Conservation (phyloP, 2,113 vertebrate species). For the Lycaon pictus region DNA sequence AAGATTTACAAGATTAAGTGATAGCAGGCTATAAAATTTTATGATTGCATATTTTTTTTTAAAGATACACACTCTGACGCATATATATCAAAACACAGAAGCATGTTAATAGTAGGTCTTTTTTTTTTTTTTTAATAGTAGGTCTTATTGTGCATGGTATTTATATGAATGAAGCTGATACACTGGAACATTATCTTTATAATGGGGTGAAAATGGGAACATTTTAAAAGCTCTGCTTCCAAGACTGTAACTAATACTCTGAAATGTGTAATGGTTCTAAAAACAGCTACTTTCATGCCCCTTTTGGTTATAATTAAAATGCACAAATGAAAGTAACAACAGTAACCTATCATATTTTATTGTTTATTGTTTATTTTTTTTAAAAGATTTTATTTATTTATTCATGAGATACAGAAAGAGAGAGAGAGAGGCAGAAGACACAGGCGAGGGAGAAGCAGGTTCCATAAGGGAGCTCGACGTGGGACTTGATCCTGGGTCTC, state of each 20-base stretch:
- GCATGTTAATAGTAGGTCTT: not conserved
- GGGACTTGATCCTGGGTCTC: too few species aligned
- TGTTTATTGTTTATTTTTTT: not conserved
- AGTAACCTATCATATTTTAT: not conserved
- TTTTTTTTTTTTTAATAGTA: not conserved
- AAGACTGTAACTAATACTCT: not conserved
- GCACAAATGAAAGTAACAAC: not conserved
- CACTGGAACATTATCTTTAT: not conserved
- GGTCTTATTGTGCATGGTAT: not conserved
- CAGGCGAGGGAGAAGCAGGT: too few species aligned
- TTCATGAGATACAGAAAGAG: too few species aligned
- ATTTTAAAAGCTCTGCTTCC: slow-evolving; percentile 46
- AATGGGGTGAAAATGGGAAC: not conserved
- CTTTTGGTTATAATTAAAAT: not conserved
- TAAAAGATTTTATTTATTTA: too few species aligned
- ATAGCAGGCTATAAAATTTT: not conserved
- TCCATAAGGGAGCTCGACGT: too few species aligned
- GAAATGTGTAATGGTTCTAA: not conserved
- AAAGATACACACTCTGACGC: not conserved
- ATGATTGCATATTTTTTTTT: not conserved
- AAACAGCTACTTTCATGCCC: not conserved
- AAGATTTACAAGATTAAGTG: not conserved
- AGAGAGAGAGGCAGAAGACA: too few species aligned
- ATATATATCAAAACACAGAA: not conserved
- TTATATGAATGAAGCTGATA: not conserved